Conservation (phyloP, 1,140 invertebrate genomes). For the Solen grandis region DNA sequence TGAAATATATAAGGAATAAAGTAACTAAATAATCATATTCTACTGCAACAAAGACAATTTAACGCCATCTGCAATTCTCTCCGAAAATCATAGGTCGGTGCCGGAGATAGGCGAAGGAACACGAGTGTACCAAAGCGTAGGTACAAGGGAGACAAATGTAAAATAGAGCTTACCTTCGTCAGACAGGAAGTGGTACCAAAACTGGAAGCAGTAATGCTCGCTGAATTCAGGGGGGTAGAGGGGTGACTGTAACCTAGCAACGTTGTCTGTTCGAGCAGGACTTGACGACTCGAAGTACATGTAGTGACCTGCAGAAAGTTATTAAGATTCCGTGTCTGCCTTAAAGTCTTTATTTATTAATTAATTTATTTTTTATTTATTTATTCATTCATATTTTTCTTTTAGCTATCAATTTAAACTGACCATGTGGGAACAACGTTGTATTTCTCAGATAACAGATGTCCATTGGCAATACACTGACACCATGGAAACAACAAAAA, state of each 20-base stretch:
- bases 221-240: conserved; percentile 12
- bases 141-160: neutral
- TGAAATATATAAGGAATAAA: neutral
- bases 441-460: too few species aligned
- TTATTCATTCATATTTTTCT: too few species aligned
- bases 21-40: neutral
- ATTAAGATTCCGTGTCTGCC: neutral
- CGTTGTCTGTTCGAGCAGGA: conserved; percentile 12
- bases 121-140: neutral
- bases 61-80: too few species aligned
- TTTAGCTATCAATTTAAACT: too few species aligned
- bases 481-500: too few species aligned
- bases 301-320: conserved; percentile 24
- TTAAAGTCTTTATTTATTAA: neutral
- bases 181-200: conserved; percentile 42
- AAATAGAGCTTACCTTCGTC: conserved; percentile 16
- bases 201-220: conserved; percentile 1
- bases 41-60: neutral
- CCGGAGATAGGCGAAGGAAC: neutral
- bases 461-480: too few species aligned
- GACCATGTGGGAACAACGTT: too few species aligned
- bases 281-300: conserved; percentile 46
- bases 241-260: conserved; percentile 28
- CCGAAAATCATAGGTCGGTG: too few species aligned
- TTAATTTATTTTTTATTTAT: too few species aligned